Percentiles rank a stretch among this genome's conserved stretches.
Evolutionary conservation across 2,113 vertebrate genomes (phyloP).

Genomic region (Myotis lucifugus): DNA sequence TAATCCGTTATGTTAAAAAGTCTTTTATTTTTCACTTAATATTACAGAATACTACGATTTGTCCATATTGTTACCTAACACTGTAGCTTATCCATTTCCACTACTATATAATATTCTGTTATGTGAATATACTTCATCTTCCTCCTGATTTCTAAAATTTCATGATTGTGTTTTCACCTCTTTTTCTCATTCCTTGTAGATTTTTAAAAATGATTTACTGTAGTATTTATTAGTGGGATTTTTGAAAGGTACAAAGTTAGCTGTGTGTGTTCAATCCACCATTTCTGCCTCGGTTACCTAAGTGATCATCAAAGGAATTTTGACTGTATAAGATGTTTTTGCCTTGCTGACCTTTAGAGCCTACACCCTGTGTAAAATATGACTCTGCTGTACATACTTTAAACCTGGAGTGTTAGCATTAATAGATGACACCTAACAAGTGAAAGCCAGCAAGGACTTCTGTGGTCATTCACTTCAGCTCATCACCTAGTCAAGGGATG

Average conservation of each 20-base stretch:
- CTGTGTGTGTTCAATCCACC: neutral
- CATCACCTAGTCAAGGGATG: neutral
- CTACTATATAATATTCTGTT: neutral
- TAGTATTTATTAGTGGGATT: neutral
- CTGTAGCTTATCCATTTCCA: neutral
- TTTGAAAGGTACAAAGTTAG: slow-evolving; percentile 15
- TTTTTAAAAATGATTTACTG: neutral
- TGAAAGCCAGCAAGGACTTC: neutral
- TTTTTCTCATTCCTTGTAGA: neutral
- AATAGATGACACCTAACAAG: neutral
- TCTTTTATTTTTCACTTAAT: slow-evolving; percentile 43
- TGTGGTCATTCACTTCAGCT: neutral
- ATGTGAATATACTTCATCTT: slow-evolving; percentile 18
- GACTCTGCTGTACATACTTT: neutral
- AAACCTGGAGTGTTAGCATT: neutral
- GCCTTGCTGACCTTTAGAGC: neutral
- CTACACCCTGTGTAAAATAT: neutral
- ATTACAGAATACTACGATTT: neutral
- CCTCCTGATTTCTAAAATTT: neutral
- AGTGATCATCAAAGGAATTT: slow-evolving; percentile 1
- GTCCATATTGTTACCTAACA: neutral
- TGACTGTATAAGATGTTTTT: neutral
- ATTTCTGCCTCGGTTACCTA: neutral
- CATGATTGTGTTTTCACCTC: neutral
- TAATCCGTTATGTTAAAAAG: neutral